Evolutionary conservation across 2,888 invertebrate species (phyloP).

Genomic region (Eilema griseolum): DNA sequence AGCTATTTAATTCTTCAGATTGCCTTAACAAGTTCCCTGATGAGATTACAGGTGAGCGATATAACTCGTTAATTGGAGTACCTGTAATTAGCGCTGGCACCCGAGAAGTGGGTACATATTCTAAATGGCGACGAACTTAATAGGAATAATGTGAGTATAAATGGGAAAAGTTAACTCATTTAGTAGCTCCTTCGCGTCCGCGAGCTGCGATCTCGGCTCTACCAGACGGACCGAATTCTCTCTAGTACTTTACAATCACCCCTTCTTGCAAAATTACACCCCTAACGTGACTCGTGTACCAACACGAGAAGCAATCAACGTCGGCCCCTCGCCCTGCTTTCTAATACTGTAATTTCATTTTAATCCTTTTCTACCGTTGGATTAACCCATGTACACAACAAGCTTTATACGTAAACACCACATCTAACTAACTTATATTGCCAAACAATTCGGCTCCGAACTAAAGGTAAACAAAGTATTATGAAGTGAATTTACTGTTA

Average conservation of each 20-base stretch:
- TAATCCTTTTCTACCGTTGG: slow-evolving; percentile 58
- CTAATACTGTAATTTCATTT: slow-evolving; percentile 62
- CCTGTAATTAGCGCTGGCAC: slow-evolving; percentile 75
- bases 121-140: slow-evolving; percentile 74
- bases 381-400: slow-evolving; percentile 52
- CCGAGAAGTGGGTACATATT: slow-evolving; percentile 75
- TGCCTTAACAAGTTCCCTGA: slow-evolving; percentile 63
- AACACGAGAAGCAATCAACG: slow-evolving; percentile 52
- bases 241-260: slow-evolving; percentile 75
- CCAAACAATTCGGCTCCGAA: slow-evolving; percentile 39
- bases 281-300: slow-evolving; percentile 72
- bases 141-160: slow-evolving; percentile 82
- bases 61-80: slow-evolving; percentile 75
- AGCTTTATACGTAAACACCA: slow-evolving; percentile 45
- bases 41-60: slow-evolving; percentile 66
- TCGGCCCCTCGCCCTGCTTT: slow-evolving; percentile 43
- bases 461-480: slow-evolving; percentile 48
- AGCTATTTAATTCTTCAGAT: slow-evolving; percentile 48
- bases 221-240: slow-evolving; percentile 64
- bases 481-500: slow-evolving; percentile 51
- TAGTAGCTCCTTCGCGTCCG: slow-evolving; percentile 68
- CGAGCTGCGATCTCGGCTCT: slow-evolving; percentile 57
- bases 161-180: slow-evolving; percentile 84
- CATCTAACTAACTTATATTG: slow-evolving; percentile 40
- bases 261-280: slow-evolving; percentile 78